phyloP scores from a whole-genome alignment of 2,113 vertebrate species.

The Sinocyclocheilus maitianheensis region DNA sequence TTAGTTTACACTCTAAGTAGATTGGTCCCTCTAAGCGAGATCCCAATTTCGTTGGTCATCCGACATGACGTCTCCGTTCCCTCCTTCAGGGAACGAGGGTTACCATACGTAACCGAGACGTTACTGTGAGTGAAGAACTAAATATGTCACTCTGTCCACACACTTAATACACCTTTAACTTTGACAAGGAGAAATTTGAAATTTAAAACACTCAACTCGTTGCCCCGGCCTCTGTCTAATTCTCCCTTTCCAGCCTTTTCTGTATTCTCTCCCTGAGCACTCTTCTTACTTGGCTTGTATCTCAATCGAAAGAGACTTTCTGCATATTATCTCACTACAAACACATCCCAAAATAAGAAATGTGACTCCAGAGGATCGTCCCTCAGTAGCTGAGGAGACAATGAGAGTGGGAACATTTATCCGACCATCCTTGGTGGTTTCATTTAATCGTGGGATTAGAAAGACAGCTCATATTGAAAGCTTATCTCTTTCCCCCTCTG shows the following conservation, averaged over 20 bases:
- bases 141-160: not conserved
- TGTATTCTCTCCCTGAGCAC: not conserved
- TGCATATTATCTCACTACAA: conserved; percentile 35
- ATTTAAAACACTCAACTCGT: not conserved
- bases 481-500: conserved; percentile 75
- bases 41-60: too few species aligned
- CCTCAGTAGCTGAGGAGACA: conserved; percentile 68
- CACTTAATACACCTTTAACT: conserved; percentile 23
- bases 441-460: conserved; percentile 80
- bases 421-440: conserved; percentile 69
- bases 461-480: conserved; percentile 69
- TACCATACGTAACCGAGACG: not conserved
- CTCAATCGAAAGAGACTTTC: conserved; percentile 26
- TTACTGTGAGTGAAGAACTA: conserved; percentile 18
- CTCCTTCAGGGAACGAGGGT: too few species aligned
- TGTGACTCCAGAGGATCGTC: conserved; percentile 60
- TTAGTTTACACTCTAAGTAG: too few species aligned
- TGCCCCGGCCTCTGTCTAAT: not conserved
- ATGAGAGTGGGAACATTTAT: conserved; percentile 56
- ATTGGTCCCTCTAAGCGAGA: too few species aligned
- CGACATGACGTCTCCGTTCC: too few species aligned
- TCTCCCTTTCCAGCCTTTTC: not conserved
- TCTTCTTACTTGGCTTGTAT: conserved; percentile 19
- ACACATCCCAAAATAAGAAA: conserved; percentile 40
- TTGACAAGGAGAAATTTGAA: not conserved